These are phyloP conservation scores for Rhagologus leucostigma DNA, from an alignment of 2,113 vertebrate genomes.

Conservation along the genomic window DNA sequence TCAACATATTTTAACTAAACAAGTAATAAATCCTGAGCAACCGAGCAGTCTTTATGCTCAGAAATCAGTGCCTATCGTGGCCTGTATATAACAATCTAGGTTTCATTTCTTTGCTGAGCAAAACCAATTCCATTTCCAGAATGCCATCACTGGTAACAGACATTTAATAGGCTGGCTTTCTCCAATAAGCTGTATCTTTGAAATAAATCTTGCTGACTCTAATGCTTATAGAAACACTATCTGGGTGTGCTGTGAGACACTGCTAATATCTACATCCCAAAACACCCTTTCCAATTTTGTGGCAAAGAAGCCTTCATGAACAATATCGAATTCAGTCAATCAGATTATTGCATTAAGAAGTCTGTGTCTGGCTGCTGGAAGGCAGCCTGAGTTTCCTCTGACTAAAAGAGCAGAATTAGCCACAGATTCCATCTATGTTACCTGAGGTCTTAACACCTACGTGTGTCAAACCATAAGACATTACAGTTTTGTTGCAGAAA, in stretches of 20 bases:
- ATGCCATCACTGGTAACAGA: neutral
- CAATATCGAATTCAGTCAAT: neutral
- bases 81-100: neutral
- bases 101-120: conserved; percentile 10
- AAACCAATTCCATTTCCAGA: neutral
- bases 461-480: neutral
- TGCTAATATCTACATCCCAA: neutral
- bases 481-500: neutral
- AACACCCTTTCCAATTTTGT: neutral
- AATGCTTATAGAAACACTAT: neutral
- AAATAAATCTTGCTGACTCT: conserved; percentile 30
- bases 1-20: neutral
- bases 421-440: neutral
- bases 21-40: neutral
- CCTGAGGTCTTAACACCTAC: neutral
- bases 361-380: neutral
- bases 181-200: neutral
- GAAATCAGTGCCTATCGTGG: neutral
- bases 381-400: neutral
- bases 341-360: neutral
- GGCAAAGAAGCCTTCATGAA: neutral
- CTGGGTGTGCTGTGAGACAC: neutral
- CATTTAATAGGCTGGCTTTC: neutral
- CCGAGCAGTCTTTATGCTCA: neutral
- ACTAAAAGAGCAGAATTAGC: neutral